Conservation (phyloP, 2,888 invertebrate genomes). For the Iphiclides podalirius region DNA sequence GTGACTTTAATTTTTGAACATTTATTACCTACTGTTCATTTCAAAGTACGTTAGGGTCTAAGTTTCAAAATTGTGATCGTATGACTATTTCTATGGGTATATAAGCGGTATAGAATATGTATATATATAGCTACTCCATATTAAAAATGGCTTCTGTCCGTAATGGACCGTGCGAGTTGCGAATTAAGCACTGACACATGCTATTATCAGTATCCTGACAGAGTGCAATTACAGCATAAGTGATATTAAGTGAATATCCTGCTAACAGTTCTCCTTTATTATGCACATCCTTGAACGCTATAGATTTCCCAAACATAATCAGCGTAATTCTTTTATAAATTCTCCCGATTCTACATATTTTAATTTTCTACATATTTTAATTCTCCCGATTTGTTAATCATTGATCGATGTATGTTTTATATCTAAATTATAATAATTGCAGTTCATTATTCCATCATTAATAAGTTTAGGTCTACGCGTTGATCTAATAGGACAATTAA, state of each 20-base stretch:
- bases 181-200: slow-evolving; percentile 21
- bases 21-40: background rate
- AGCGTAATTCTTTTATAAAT: background rate
- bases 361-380: no score
- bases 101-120: background rate
- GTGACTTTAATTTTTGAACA: no score
- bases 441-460: no score
- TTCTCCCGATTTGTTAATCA: no score
- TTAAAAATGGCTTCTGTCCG: background rate
- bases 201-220: slow-evolving; percentile 29
- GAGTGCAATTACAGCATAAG: slow-evolving; percentile 31
- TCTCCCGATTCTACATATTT: background rate
- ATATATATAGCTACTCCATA: background rate
- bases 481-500: no score
- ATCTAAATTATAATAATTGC: no score
- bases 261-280: slow-evolving; percentile 28
- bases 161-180: slow-evolving; percentile 8
- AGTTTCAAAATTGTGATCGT: no score
- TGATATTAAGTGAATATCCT: slow-evolving; percentile 37
- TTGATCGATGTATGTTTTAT: no score
- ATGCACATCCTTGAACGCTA: slow-evolving; percentile 13
- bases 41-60: no score
- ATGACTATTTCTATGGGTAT: no score
- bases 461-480: no score
- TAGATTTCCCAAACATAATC: slow-evolving; percentile 12